Percentiles rank a stretch among this genome's conserved stretches.
These are phyloP conservation scores for Xyrichtys novacula DNA, from an alignment of 2,797 vertebrate genomes.

Conservation along the genomic window DNA sequence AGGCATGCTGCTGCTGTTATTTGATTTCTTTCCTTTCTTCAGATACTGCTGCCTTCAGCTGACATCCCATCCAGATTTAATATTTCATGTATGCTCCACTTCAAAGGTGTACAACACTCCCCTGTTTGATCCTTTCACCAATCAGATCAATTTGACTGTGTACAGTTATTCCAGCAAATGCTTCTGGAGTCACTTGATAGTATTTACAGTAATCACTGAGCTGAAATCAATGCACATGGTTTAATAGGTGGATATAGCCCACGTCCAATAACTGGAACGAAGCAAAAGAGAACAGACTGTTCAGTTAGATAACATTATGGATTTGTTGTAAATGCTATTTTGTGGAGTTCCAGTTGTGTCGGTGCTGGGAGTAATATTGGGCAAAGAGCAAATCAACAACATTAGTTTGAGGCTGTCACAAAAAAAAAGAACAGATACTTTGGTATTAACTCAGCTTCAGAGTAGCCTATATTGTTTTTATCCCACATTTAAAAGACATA, in stretches of 20 bases:
- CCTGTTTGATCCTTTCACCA: conserved; percentile 35
- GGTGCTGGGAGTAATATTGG: background rate
- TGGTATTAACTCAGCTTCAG: background rate
- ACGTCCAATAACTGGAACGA: background rate
- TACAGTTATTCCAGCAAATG: conserved; percentile 10
- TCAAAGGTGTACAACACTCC: conserved; percentile 41
- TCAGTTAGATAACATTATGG: background rate
- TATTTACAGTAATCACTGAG: background rate
- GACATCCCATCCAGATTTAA: conserved; percentile 47
- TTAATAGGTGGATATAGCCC: background rate
- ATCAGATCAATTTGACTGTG: conserved; percentile 42
- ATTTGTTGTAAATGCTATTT: background rate
- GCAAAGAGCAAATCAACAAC: background rate
- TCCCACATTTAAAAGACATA: too few species aligned
- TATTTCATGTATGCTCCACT: conserved; percentile 44
- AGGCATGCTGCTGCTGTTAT: conserved; percentile 39
- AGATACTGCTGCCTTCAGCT: conserved; percentile 23
- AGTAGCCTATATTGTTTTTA: background rate
- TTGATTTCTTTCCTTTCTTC: conserved; percentile 25
- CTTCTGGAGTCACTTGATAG: background rate
- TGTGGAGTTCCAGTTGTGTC: conserved; percentile 10
- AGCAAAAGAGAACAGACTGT: background rate
- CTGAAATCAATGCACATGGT: background rate
- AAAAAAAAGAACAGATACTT: conserved; percentile 6
- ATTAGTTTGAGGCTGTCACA: conserved; percentile 12